Evolutionary conservation across 2,797 vertebrate species (phyloP), one percentile per base, ranked within the genome.

Genomic region (Dermochelys coriacea): DNA sequence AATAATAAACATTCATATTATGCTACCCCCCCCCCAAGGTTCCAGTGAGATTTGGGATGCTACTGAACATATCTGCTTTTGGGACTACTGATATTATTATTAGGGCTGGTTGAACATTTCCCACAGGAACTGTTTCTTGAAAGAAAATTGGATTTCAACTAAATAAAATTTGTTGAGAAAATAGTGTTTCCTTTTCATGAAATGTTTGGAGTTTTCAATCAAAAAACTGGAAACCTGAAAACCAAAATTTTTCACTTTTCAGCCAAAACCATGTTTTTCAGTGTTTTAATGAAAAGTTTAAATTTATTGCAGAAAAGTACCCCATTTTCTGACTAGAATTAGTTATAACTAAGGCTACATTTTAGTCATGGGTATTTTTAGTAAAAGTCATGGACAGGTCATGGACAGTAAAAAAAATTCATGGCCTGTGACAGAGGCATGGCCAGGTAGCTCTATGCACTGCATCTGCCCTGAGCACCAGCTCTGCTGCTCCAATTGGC

Each of bases 271-370:
- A 25, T 49, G 41, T 37, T 50, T 86, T 91, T 89, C 47, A 84
- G 92, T 91, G 79, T 85, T 84, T 77, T 41, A 90, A 83, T 41
- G 55, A 86, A 88, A 86, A 89, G 89, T 21, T 71, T 25, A 71
- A 77, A 27, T 34, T 93, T 80, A 41, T 71, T 71, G 37, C 37
- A 71, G 37, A 71, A 71, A 41, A 41, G 23, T 21, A 71, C 68
- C 21, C n/a, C 19, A 23, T 71, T 71, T 71, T 71, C 21, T 71
- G 68, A 71, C 68, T 41, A 34, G 31, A 15, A 16, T 61, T 59
- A 94, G 86, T 51, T 89, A 86, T 82, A 86, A 79, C 91, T 96
- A 52, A 52, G 52, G 19, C 52, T 52, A 52, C 19, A 52, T 52
- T 52, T 52, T 52, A 52, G 52, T 21, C 19, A 21, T 52, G 3